A percentile compares a stretch with the other conserved stretches of the same genome.
phyloP scores from a whole-genome alignment of 2,888 invertebrate genomes.

The Synergus gifuensis region DNA sequence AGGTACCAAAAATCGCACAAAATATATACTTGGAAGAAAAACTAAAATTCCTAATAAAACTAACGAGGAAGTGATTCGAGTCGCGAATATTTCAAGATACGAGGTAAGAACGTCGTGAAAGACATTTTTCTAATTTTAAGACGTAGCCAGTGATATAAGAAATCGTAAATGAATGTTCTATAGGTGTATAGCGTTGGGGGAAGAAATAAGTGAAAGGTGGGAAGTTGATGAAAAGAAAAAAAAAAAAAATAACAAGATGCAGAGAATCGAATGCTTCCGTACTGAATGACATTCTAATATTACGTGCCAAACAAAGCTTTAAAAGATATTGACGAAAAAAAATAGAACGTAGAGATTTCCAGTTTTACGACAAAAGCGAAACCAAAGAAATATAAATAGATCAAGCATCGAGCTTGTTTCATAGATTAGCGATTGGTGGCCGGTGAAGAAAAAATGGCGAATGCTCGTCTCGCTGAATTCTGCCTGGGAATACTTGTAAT shows the following conservation, averaged over 20 bases:
- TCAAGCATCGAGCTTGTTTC: conserved; percentile 51
- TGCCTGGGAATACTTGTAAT: conserved; percentile 45
- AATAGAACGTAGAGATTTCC: conserved; percentile 36
- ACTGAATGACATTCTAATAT: conserved; percentile 75
- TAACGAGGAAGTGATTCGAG: conserved; percentile 48
- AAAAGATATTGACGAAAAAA: conserved; percentile 58
- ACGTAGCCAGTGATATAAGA: conserved; percentile 54
- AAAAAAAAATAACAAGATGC: conserved; percentile 51
- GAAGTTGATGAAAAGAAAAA: conserved; percentile 47
- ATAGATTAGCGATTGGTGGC: conserved; percentile 53
- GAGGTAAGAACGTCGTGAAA: conserved; percentile 28
- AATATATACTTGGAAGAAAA: conserved; percentile 52
- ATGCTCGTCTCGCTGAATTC: conserved; percentile 34
- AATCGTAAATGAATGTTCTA: conserved; percentile 72
- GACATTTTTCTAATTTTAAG: conserved; percentile 61
- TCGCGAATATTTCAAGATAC: conserved; percentile 39
- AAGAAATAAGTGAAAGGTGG: conserved; percentile 54
- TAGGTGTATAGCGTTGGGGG: conserved; percentile 61
- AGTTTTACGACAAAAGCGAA: conserved; percentile 38
- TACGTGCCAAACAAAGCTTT: conserved; percentile 75
- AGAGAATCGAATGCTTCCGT: conserved; percentile 72
- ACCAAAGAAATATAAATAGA: conserved; percentile 45
- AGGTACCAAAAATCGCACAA: conserved; percentile 53
- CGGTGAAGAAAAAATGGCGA: conserved; percentile 44
- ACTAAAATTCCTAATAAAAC: conserved; percentile 46